Evolutionary conservation across 1,140 invertebrate genomes (phyloP).

Genomic region (Zaprionus nigranus): DNA sequence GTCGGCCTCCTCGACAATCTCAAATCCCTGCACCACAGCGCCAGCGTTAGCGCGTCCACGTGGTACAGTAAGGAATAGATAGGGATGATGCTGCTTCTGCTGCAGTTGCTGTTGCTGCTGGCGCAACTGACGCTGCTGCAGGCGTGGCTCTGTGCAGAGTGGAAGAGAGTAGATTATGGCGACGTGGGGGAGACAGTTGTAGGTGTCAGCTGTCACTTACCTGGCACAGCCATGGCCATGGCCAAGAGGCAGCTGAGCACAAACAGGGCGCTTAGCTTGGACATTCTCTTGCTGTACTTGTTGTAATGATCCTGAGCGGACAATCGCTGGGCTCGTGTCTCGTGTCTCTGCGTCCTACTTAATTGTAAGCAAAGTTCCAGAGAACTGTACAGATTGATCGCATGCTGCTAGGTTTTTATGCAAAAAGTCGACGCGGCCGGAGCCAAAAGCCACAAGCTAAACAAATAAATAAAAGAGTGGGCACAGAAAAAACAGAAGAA

Average conservation of each 20-base stretch:
- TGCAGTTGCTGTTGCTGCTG: slow-evolving; percentile 21
- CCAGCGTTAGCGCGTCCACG: slow-evolving; percentile 67
- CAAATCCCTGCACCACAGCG: slow-evolving; percentile 66
- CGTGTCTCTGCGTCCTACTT: slow-evolving; percentile 48
- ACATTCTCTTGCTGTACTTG: slow-evolving; percentile 37
- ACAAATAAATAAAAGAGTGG: slow-evolving; percentile 14
- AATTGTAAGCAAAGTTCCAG: slow-evolving; percentile 78
- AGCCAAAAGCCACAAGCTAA: slow-evolving; percentile 21
- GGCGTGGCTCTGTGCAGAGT: slow-evolving; percentile 50
- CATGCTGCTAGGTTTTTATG: slow-evolving; percentile 74
- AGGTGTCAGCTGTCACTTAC: slow-evolving; percentile 23
- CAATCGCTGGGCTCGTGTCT: slow-evolving; percentile 7
- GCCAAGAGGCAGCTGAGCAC: slow-evolving; percentile 60
- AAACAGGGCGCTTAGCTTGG: slow-evolving; percentile 54
- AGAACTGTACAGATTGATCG: slow-evolving; percentile 69
- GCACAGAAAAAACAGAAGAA: slow-evolving; percentile 6
- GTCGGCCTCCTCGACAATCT: slow-evolving; percentile 53
- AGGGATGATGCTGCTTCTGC: slow-evolving; percentile 55
- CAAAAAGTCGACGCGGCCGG: slow-evolving; percentile 57
- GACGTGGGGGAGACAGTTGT: not conserved
- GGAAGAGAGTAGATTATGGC: not conserved
- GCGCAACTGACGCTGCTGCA: slow-evolving; percentile 36
- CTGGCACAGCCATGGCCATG: slow-evolving; percentile 47
- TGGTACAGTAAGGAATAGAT: slow-evolving; percentile 68
- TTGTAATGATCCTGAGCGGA: slow-evolving; percentile 5